Percentiles rank a stretch among this genome's conserved stretches.
These are phyloP conservation scores for Bubo bubo DNA, from an alignment of 2,113 vertebrate genomes.

Conservation along the genomic window DNA sequence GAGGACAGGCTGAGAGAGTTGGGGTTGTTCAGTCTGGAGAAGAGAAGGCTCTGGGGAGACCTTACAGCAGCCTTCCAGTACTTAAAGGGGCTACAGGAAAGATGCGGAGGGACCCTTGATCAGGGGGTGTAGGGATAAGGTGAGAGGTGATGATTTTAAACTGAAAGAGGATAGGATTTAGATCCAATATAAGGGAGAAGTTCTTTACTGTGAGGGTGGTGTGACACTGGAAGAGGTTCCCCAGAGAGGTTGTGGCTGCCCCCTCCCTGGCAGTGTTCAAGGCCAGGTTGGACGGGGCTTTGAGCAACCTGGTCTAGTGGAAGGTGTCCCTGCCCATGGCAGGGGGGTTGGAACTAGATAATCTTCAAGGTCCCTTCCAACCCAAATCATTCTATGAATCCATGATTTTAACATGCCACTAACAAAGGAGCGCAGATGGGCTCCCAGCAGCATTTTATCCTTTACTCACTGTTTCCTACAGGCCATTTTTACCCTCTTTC, in stretches of 20 bases:
- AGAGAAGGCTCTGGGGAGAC: background rate
- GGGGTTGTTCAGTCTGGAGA: background rate
- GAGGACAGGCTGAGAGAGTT: background rate
- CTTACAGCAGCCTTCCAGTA: background rate
- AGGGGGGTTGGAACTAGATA: background rate
- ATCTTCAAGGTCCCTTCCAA: background rate
- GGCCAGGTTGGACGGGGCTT: background rate
- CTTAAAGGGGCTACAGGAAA: background rate
- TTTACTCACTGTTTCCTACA: background rate
- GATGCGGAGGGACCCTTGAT: no score
- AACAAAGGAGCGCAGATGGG: background rate
- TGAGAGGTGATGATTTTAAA: rapidly evolving
- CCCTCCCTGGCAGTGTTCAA: background rate
- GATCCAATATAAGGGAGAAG: background rate
- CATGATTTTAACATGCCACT: background rate
- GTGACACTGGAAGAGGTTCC: background rate
- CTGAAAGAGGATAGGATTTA: no score
- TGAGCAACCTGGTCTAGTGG: background rate
- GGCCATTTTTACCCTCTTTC: background rate
- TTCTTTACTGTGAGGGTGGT: rapidly evolving
- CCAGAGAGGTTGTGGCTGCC: background rate
- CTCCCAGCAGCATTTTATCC: background rate
- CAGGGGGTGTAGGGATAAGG: rapidly evolving
- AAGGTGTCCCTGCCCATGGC: background rate
- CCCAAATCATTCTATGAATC: background rate